Evolutionary conservation across 2,888 invertebrate species (phyloP), one percentile per base, ranked within the genome.

Genomic region (Melipona bicolor): DNA sequence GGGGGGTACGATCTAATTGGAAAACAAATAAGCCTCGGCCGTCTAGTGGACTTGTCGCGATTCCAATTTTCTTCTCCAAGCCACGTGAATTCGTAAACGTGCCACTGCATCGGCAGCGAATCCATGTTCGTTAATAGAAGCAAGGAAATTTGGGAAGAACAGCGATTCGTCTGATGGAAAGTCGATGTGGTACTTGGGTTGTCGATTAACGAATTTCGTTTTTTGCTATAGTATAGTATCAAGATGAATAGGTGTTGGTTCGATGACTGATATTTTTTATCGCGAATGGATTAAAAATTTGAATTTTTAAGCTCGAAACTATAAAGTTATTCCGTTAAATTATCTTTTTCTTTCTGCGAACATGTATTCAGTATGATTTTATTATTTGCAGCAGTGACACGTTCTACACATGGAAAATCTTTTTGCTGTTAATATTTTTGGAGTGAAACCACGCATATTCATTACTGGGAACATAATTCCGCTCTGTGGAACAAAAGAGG

Each of bases 21-120:
- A 79, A 84, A 84, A 79, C 79, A 84, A 84, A 84, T 84, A 84
- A 84, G 62, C 64, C 32, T 32, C 59, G 27, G 65, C 17, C 17
- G 21, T 50, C 24, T 70, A 32, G 50, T 6, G 4, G 19, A 2
- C 21, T 71, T 54, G 69, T 73, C 69, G 56, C 69, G 36, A 43
- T 64, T 69, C 83, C 68, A 67, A 72, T 15, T 43, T 21, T 17
- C 24, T 61, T 17, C n/a, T 32, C n/a, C 50, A 0, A 49, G 32
- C 32, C 21, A 36, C 52, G 24, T 61, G n/a, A 71, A 68, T 75
- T 72, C 56, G 24, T 52, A 49, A 77, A 77, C 17, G 62, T 43
- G 52, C 49, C 15, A 13, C 80, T 52, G 64, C 78, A 32, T 70
- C 70, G n/a, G 50, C 70, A 50, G 56, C 50, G 15, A 19, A 27